Base-by-base conservation (phyloP, 2,113 vertebrate species). In the Gavia stellata region DNA sequence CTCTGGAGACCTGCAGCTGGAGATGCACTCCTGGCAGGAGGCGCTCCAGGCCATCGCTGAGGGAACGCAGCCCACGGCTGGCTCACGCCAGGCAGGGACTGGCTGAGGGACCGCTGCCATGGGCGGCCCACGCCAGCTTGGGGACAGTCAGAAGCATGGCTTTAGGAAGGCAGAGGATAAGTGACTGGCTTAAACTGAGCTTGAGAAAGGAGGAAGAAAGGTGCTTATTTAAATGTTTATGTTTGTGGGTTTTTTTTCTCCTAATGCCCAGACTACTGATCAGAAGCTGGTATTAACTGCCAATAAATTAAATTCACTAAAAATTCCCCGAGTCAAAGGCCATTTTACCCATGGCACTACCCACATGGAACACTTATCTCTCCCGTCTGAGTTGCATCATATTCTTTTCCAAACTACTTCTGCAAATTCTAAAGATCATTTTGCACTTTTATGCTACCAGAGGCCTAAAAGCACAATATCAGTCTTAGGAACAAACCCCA, bases 101-200 rank as follows among this genome's bases (percentile, higher is more conserved):
- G 1, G 10, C 63, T 75, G 68, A 77, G 55, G 63, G 50, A 23
- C 14, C 0, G 3, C 1, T 0, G n/a, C 42, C n/a, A 5, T 1
- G 29, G 36, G 61, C 3, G 1, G 67, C 28, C 10, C 34, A 10
- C 1, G 0, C 14, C 42, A 11, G 28, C 8, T 0, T 17, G 29
- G 24, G 12, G 34, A 4, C 17, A 17, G 31, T 16, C n/a, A 21
- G 36, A 34, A 56, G 36, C 28, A 10, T 2, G 19, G 36, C 49
- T 29, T 65, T 36, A 28, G n/a, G 36, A 44, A 73, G 28, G 33
- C 20, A 44, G 9, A n/a, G 40, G 15, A 11, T 5, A 29, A 12
- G n/a, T 10, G 14, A n/a, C 3, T 14, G 13, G 4, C 13, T 70
- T 80, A 50, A 85, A 68, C 0, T 19, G 42, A 68, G 44, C 7